A percentile compares a stretch with the other conserved stretches of the same genome.
These are phyloP conservation scores for Nemopilema nomurai DNA, from an alignment of 30 jellyfish, hydroid and myxozoan species.

Conservation along the genomic window DNA sequence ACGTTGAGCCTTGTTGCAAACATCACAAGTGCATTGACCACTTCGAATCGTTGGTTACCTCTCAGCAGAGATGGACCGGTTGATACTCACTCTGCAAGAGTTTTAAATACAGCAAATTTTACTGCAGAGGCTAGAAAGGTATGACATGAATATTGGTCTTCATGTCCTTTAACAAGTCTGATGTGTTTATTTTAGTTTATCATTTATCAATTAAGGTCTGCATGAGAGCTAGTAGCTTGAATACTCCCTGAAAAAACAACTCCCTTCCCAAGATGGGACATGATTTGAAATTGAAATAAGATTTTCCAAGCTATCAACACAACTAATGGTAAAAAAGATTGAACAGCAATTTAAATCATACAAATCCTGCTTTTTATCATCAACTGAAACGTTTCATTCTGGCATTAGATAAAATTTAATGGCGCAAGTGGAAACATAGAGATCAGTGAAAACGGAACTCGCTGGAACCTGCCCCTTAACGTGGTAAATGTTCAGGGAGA, in stretches of 20 bases:
- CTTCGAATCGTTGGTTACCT: not conserved
- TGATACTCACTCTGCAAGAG: not conserved
- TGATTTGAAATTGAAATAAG: no score
- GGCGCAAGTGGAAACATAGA: slow-evolving; percentile 42
- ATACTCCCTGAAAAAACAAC: no score
- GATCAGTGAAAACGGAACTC: slow-evolving; percentile 8
- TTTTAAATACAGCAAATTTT: slow-evolving; percentile 8
- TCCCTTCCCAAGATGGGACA: no score
- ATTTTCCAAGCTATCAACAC: no score
- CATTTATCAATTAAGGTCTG: no score
- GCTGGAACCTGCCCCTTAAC: slow-evolving; percentile 7
- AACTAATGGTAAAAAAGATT: no score
- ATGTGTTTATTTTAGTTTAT: not conserved
- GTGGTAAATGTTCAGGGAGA: slow-evolving; percentile 10
- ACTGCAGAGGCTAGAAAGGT: not conserved
- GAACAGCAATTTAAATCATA: no score
- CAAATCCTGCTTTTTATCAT: not conserved
- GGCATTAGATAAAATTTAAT: not conserved
- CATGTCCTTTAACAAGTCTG: not conserved
- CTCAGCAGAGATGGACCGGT: not conserved
- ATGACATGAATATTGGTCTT: not conserved
- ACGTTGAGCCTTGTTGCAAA: not conserved
- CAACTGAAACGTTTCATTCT: not conserved
- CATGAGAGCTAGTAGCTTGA: no score
- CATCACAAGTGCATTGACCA: not conserved